Percentiles rank a stretch among this genome's conserved stretches.
These are phyloP conservation scores for Platanista minor DNA, from an alignment of 2,113 vertebrate genomes.

Conservation along the genomic window DNA sequence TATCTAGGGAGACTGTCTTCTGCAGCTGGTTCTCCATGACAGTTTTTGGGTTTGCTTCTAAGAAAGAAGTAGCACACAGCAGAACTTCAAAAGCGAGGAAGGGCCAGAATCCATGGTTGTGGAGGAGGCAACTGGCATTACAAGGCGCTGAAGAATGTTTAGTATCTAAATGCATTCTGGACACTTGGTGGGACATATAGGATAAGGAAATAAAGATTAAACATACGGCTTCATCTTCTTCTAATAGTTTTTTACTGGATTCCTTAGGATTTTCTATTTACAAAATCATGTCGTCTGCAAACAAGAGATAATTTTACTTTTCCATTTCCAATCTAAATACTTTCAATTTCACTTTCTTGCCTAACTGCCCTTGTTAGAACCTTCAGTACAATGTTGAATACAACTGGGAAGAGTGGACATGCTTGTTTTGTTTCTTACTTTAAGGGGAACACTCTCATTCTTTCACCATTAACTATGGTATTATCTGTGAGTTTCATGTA, in stretches of 20 bases:
- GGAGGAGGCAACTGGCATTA: neutral
- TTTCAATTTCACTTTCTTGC: neutral
- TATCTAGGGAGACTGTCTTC: neutral
- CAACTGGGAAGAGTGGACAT: neutral
- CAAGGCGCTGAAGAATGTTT: neutral
- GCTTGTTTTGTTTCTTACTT: neutral
- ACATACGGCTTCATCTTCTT: neutral
- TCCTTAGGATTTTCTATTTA: neutral
- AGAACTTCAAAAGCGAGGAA: neutral
- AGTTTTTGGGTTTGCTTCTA: neutral
- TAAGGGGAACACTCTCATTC: neutral
- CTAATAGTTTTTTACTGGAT: neutral
- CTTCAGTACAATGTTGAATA: neutral
- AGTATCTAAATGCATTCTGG: neutral
- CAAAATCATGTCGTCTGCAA: neutral
- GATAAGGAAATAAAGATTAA: neutral
- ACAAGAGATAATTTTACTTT: neutral
- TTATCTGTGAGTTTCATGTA: neutral
- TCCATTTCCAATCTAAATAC: neutral
- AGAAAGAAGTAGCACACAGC: neutral
- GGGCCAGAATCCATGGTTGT: too few species aligned
- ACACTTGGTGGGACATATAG: neutral
- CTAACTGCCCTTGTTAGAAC: neutral
- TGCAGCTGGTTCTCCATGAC: neutral
- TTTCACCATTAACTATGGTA: neutral